Conservation (phyloP, 2,888 invertebrate genomes). For the Catocala fraxini region DNA sequence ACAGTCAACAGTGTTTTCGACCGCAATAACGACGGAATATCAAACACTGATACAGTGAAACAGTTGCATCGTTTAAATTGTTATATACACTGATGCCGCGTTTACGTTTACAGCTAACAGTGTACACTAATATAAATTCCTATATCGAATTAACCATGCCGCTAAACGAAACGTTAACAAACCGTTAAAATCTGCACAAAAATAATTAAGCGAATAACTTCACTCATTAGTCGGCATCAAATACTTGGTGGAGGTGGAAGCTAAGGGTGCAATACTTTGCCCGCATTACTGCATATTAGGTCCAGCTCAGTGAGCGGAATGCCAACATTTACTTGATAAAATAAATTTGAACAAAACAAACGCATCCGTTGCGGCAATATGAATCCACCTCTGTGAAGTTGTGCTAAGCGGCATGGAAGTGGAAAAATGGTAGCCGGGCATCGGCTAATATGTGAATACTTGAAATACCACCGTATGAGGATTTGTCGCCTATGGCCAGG, state of each 20-base stretch:
- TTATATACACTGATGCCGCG: not conserved
- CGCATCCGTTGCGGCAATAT: conserved; percentile 83
- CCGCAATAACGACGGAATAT: too few relatives aligned
- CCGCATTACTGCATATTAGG: conserved; percentile 80
- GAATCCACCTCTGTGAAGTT: conserved; percentile 84
- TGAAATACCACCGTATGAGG: conserved; percentile 73
- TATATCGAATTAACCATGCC: conserved; percentile 39
- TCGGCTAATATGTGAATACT: conserved; percentile 83
- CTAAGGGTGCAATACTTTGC: conserved; percentile 55
- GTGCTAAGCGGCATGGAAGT: conserved; percentile 84
- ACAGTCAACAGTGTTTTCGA: too few relatives aligned
- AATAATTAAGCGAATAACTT: conserved; percentile 81
- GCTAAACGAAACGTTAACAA: conserved; percentile 57
- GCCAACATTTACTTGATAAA: conserved; percentile 86
- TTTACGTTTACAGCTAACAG: conserved; percentile 3
- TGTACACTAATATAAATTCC: conserved; percentile 32
- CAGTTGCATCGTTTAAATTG: not conserved
- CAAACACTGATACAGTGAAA: not conserved
- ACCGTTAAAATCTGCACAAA: conserved; percentile 63
- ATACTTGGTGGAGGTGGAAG: conserved; percentile 53
- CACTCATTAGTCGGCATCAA: conserved; percentile 76
- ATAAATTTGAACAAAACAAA: conserved; percentile 87
- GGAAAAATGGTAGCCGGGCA: conserved; percentile 78
- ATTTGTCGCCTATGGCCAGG: conserved; percentile 50
- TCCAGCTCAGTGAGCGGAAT: conserved; percentile 78